phyloP scores from a whole-genome alignment of 2,113 vertebrate genomes.

The Psammodynastes pulverulentus region DNA sequence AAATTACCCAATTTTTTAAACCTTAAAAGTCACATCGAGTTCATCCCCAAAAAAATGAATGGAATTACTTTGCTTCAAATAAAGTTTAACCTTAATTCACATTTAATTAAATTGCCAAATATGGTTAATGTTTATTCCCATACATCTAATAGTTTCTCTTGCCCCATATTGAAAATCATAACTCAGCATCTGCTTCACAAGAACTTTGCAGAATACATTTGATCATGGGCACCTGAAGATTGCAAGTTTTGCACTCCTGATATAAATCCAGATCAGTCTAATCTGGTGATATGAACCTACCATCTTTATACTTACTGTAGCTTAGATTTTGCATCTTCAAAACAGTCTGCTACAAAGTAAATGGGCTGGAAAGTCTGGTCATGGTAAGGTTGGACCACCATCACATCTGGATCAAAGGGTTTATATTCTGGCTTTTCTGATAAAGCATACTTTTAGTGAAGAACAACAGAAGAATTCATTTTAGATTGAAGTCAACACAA shows the following conservation, averaged over 20 bases:
- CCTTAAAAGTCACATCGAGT: background rate
- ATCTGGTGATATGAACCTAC: background rate
- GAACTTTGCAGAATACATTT: background rate
- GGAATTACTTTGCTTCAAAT: background rate
- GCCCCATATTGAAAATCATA: background rate
- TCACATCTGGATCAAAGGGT: conserved; percentile 74
- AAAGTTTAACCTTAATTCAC: background rate
- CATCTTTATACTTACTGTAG: conserved; percentile 66
- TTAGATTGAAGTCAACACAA: background rate
- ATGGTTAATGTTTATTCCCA: background rate
- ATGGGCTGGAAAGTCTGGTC: conserved; percentile 79
- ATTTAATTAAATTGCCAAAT: background rate
- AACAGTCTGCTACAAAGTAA: conserved; percentile 83
- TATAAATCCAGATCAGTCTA: background rate
- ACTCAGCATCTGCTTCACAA: background rate
- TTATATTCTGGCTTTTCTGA: conserved; percentile 79
- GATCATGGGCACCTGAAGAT: background rate
- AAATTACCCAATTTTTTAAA: background rate
- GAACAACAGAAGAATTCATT: background rate
- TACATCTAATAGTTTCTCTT: background rate
- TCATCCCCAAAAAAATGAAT: background rate
- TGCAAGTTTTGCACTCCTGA: background rate
- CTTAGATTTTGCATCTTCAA: conserved; percentile 80
- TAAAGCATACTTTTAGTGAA: conserved; percentile 70
- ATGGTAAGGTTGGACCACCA: conserved; percentile 75